Conservation (phyloP, 2,888 invertebrate genomes). For the Octonoba sinensis region DNA sequence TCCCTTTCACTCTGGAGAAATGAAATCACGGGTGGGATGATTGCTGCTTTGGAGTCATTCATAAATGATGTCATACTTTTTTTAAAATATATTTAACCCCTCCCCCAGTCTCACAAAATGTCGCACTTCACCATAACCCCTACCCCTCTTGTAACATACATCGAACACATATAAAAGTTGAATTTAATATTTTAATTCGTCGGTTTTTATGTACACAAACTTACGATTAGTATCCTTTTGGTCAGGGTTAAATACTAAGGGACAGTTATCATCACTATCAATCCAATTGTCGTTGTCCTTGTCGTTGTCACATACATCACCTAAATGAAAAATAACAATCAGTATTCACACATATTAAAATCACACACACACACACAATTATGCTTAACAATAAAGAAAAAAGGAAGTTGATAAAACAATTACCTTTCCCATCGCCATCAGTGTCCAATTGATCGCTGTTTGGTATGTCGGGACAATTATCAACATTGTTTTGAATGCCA, state of each 20-base stretch:
- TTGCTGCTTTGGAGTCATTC: too few species aligned
- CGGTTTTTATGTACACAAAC: constrained; percentile 66
- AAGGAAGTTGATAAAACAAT: background rate
- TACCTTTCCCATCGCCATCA: constrained; percentile 80
- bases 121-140: too few species aligned
- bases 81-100: too few species aligned
- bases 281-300: constrained; percentile 76
- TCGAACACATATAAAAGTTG: too few species aligned
- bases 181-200: too few species aligned
- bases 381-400: background rate
- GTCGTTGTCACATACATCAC: constrained; percentile 74
- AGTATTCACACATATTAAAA: background rate
- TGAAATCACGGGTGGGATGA: too few species aligned
- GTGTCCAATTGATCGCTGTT: constrained; percentile 92
- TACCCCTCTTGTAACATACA: too few species aligned
- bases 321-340: constrained; percentile 66
- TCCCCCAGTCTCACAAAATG: too few species aligned
- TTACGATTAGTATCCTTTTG: constrained; percentile 82
- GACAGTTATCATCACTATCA: constrained; percentile 86
- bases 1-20: too few species aligned
- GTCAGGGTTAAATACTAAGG: constrained; percentile 82
- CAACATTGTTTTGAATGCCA: constrained; percentile 86
- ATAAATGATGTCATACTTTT: too few species aligned
- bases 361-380: background rate
- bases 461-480: constrained; percentile 87